These are phyloP conservation scores for Callosobruchus maculatus DNA, from an alignment of 2,888 invertebrate species.

Conservation along the genomic window DNA sequence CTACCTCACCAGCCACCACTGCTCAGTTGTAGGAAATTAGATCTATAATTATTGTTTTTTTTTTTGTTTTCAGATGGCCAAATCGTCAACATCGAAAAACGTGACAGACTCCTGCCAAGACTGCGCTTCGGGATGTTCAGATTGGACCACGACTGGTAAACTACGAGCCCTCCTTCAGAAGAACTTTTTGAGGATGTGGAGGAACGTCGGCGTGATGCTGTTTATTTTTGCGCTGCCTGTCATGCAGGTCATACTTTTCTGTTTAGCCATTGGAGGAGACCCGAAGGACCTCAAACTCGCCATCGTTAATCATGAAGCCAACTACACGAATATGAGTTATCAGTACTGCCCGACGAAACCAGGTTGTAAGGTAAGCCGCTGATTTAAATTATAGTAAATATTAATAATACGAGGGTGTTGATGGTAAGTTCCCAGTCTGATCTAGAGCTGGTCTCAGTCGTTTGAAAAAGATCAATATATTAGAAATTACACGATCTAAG, in stretches of 20 bases:
- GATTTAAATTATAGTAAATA: too few relatives aligned
- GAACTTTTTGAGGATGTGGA: conserved; percentile 88
- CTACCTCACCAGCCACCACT: too few relatives aligned
- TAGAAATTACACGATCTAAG: too few relatives aligned
- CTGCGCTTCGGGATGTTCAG: conserved; percentile 51
- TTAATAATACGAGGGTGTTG: too few relatives aligned
- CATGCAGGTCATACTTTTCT: conserved; percentile 91
- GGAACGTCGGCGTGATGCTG: conserved; percentile 88
- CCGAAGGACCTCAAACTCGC: conserved; percentile 79
- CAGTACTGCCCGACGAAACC: conserved; percentile 12
- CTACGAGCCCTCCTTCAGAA: conserved; percentile 81
- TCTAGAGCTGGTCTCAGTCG: too few relatives aligned
- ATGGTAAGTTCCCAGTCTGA: too few relatives aligned
- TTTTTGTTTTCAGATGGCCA: conserved; percentile 24
- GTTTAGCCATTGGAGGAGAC: conserved; percentile 85
- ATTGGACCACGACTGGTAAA: conserved; percentile 79
- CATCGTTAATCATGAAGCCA: conserved; percentile 67
- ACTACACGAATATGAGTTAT: conserved; percentile 44
- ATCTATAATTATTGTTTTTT: too few relatives aligned
- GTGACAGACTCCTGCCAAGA: conserved; percentile 55
- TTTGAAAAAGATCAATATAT: too few relatives aligned
- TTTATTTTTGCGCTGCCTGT: conserved; percentile 91
- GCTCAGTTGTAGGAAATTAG: too few relatives aligned
- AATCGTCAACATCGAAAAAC: conserved; percentile 29
- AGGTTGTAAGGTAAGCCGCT: neutral